Conservation (phyloP, 2,888 invertebrate species). For the Meta bourneti region DNA sequence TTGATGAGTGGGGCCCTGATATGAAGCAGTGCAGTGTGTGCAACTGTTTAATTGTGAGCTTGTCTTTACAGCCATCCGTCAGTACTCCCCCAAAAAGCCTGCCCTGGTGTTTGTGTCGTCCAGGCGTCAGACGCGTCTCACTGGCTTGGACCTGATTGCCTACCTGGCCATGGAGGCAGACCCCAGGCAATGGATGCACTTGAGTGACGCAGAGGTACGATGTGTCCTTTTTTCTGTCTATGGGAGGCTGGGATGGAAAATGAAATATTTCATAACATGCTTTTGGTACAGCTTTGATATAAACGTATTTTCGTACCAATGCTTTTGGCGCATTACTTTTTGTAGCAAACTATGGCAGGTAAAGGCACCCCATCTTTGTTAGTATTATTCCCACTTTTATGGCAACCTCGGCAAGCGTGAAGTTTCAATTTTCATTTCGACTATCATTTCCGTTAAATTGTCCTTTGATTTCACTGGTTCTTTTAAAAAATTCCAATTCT, state of each 20-base stretch:
- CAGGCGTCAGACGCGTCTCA: slow-evolving; percentile 95
- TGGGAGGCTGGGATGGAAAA: too few species aligned
- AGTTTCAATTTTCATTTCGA: too few species aligned
- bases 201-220: slow-evolving; percentile 87
- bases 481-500: too few species aligned
- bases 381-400: too few species aligned
- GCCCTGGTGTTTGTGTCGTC: slow-evolving; percentile 97
- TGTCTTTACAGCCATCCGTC: slow-evolving; percentile 86
- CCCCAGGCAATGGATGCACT: slow-evolving; percentile 96
- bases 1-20: too few species aligned
- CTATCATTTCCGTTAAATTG: too few species aligned
- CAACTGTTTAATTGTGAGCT: too few species aligned
- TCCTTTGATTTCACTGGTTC: too few species aligned
- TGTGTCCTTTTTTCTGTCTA: neutral
- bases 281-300: neutral
- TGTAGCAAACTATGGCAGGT: too few species aligned
- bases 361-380: too few species aligned
- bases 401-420: too few species aligned
- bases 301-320: neutral
- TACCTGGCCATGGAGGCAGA: slow-evolving; percentile 93
- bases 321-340: neutral
- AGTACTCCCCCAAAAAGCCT: slow-evolving; percentile 95
- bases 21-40: too few species aligned
- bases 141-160: slow-evolving; percentile 96
- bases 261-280: neutral